These are phyloP conservation scores for Chloroclysta siterata DNA, from an alignment of 2,888 invertebrate genomes.

Conservation along the genomic window DNA sequence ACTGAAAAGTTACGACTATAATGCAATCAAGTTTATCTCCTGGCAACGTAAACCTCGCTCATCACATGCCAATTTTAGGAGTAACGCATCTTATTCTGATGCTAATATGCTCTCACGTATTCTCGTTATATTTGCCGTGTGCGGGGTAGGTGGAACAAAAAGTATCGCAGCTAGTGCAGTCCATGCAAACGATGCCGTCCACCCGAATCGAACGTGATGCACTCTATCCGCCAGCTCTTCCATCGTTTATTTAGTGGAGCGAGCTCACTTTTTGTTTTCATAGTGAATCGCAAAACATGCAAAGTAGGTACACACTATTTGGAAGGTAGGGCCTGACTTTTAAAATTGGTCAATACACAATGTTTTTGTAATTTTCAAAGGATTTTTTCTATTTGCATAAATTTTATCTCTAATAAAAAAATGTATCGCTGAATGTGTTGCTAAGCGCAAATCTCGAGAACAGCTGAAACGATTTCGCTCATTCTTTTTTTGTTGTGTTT, in stretches of 20 bases:
- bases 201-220: slow-evolving; percentile 3
- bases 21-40: slow-evolving; percentile 39
- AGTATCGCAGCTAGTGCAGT: slow-evolving; percentile 16
- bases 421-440: no score
- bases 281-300: not conserved
- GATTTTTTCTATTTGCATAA: no score
- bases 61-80: slow-evolving; percentile 41
- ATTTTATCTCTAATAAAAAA: no score
- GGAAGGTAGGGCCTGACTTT: no score
- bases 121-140: slow-evolving; percentile 40
- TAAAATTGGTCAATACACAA: no score
- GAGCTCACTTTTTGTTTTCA: not conserved
- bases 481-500: no score
- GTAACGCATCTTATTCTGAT: slow-evolving; percentile 44
- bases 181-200: slow-evolving; percentile 2
- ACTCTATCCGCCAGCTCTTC: slow-evolving; percentile 6
- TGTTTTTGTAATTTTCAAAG: no score
- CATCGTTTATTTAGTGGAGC: slow-evolving; percentile 11
- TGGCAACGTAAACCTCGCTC: slow-evolving; percentile 35
- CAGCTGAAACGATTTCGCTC: no score
- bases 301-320: not conserved
- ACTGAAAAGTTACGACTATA: slow-evolving; percentile 28
- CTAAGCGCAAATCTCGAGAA: no score
- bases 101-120: slow-evolving; percentile 41
- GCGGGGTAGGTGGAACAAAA: slow-evolving; percentile 13